Conservation (phyloP, 2,888 invertebrate genomes). For the Timema cristinae region DNA sequence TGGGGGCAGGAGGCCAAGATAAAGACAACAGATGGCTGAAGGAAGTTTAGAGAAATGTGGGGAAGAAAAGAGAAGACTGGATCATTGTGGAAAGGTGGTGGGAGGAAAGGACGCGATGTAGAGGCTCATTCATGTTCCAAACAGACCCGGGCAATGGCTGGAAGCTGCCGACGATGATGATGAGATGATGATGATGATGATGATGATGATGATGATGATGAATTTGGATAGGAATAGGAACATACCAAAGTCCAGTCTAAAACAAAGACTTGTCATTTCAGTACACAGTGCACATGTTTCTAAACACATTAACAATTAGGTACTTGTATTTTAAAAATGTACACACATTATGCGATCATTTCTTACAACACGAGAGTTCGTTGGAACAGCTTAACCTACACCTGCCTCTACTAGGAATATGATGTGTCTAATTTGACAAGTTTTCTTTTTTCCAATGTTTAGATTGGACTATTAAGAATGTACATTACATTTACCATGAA, state of each 20-base stretch:
- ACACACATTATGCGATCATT: not conserved
- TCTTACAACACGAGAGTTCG: not conserved
- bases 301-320: not conserved
- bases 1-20: too few species aligned
- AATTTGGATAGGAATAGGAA: not conserved
- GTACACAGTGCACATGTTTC: not conserved
- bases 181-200: conserved; percentile 3
- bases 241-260: not conserved
- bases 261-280: not conserved
- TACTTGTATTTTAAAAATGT: not conserved
- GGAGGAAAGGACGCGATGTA: not conserved
- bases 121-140: not conserved
- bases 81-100: not conserved
- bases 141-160: not conserved
- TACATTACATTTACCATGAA: too few species aligned
- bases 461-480: too few species aligned
- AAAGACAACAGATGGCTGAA: too few species aligned
- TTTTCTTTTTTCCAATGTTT: too few species aligned
- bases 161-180: too few species aligned
- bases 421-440: too few species aligned
- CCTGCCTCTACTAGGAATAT: too few species aligned
- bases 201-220: conserved; percentile 4
- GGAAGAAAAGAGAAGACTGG: not conserved
- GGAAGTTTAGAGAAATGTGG: not conserved
- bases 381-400: not conserved